Percentiles rank a stretch among this genome's conserved stretches.
Conservation (phyloP, 2,888 invertebrate species). For the Parthenolecanium corni region DNA sequence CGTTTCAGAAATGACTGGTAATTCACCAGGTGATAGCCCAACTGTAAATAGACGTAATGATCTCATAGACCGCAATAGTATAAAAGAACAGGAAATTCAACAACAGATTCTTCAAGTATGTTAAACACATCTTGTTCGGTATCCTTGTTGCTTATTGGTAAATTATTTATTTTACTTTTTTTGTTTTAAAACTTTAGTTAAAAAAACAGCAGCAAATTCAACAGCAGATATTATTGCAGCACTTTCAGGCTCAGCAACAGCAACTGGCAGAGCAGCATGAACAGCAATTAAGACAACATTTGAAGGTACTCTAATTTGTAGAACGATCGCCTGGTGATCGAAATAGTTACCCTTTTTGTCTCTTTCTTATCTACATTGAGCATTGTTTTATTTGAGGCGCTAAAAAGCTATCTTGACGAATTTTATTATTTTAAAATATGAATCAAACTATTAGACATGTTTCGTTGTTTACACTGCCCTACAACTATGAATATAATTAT, state of each 20-base stretch:
- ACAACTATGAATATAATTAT: too few relatives aligned
- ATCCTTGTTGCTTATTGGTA: too few relatives aligned
- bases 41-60: conserved; percentile 35
- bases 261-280: conserved; percentile 83
- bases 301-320: too few relatives aligned
- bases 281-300: conserved; percentile 75
- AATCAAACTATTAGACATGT: too few relatives aligned
- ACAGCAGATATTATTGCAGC: conserved; percentile 79
- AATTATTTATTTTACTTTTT: background rate
- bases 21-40: conserved; percentile 39
- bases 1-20: conserved; percentile 42
- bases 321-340: too few relatives aligned
- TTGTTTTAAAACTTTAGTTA: conserved; percentile 53
- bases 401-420: too few relatives aligned
- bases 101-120: conserved; percentile 57
- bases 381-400: background rate
- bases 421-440: too few relatives aligned
- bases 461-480: too few relatives aligned
- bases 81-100: conserved; percentile 51
- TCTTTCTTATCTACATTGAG: background rate
- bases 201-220: conserved; percentile 89
- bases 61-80: conserved; percentile 34
- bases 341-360: background rate
- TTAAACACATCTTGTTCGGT: background rate
- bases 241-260: conserved; percentile 83